Evolutionary conservation across 2,888 invertebrate genomes (phyloP), one percentile per base, ranked within the genome.

Genomic region (Acanthoscelides obtectus): DNA sequence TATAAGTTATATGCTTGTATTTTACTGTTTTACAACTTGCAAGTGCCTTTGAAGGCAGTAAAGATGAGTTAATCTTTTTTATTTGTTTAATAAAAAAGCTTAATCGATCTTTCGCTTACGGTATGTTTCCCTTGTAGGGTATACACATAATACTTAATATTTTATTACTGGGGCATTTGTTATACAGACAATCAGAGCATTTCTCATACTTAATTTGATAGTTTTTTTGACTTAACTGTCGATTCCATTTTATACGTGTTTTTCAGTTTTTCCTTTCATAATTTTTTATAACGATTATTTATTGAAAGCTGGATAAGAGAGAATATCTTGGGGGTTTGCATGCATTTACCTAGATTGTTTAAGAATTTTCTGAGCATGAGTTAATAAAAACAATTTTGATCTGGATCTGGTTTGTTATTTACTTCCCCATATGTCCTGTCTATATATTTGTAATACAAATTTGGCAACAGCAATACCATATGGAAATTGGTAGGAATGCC

Each of bases 171-270:
- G 67, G 67, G 22, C 67, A 67, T n/a, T n/a, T 67, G 22, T 67
- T 22, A 67, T 22, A 20, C 21, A 67, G 3, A 67, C 67, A 20
- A 20, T 67, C 67, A 67, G 20, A 22, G 1, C 21, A 20, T 67
- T 22, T 22, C 22, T 12, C 20, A 22, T 22, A 22, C 22, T 67
- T 67, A n/a, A 22, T 67, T 67, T 67, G 67, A 67, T 67, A 67
- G 67, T 67, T 72, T 25, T 72, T 69, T 45, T 45, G 45, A 45
- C 45, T 45, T 45, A 45, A 45, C 3, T 12, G 45, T 45, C 45
- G 45, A 45, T 45, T 45, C 45, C 45, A 45, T 45, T 45, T 45
- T 45, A 45, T 45, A 45, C 45, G 45, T 45, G 5, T 45, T 45
- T 45, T 45, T 45, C 45, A 6, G 45, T 45, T 45, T 45, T 45